phyloP scores from a whole-genome alignment of 2,113 vertebrate species.

The Lanius collurio region DNA sequence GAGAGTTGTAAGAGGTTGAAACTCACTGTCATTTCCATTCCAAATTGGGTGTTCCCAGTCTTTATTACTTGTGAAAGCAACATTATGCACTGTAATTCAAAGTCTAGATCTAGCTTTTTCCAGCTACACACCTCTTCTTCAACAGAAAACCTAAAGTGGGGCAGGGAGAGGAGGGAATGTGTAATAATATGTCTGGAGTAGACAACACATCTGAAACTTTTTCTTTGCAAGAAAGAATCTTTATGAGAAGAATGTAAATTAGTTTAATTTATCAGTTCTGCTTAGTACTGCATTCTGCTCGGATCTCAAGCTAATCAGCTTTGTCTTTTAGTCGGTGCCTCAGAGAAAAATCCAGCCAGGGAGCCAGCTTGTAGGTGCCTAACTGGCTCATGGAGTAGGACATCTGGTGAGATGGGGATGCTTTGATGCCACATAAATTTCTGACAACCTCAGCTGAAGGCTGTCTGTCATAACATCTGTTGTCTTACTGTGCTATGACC shows the following conservation, averaged over 20 bases:
- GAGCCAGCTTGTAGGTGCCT: conserved; percentile 21
- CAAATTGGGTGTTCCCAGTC: not conserved
- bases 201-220: not conserved
- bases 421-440: conserved; percentile 48
- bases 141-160: not conserved
- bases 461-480: conserved; percentile 41
- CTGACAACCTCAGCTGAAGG: conserved; percentile 29
- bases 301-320: conserved; percentile 21
- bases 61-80: not conserved
- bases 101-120: not conserved
- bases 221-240: not conserved
- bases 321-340: not conserved
- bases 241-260: conserved; percentile 21
- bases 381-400: not conserved
- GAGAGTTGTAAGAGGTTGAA: not conserved
- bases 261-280: conserved; percentile 3
- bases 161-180: not conserved
- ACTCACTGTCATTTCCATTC: not conserved
- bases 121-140: not conserved
- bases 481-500: not conserved
- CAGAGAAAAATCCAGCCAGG: not conserved
- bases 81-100: not conserved
- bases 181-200: not conserved
- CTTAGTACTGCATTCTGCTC: not conserved
- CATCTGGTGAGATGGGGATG: not conserved